phyloP scores from a whole-genome alignment of 2,888 invertebrate genomes.

The Stenodema calcarata region DNA sequence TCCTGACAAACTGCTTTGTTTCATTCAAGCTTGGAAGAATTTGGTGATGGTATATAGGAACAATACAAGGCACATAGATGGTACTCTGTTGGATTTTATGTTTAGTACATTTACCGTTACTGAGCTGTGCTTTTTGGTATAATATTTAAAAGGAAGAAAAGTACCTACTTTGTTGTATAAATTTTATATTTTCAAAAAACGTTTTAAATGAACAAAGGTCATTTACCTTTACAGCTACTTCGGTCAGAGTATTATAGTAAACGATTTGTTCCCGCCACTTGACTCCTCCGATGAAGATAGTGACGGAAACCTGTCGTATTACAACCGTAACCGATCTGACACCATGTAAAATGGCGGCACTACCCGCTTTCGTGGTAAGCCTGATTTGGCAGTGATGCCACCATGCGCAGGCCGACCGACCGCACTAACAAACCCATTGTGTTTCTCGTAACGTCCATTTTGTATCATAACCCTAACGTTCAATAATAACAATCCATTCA shows the following conservation, averaged over 20 bases:
- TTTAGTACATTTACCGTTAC: too few species aligned
- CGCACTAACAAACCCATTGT: background rate
- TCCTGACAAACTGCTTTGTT: too few species aligned
- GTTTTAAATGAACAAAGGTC: background rate
- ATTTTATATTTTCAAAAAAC: too few species aligned
- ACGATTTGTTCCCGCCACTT: conserved; percentile 86
- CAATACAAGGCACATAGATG: too few species aligned
- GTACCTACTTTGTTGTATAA: too few species aligned
- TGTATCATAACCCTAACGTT: background rate
- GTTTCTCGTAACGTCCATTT: background rate
- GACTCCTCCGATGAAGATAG: conserved; percentile 22
- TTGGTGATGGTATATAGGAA: too few species aligned
- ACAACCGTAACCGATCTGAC: conserved; percentile 39
- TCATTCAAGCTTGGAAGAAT: too few species aligned
- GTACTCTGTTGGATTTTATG: too few species aligned
- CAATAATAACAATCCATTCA: background rate
- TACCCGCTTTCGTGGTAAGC: conserved; percentile 35
- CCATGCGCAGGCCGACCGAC: conserved; percentile 30
- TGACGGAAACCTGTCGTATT: conserved; percentile 9
- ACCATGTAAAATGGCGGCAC: conserved; percentile 10
- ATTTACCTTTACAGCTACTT: conserved; percentile 73
- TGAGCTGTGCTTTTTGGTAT: too few species aligned
- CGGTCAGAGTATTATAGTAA: conserved; percentile 90
- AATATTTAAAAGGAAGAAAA: too few species aligned
- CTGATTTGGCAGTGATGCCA: conserved; percentile 36